These are phyloP conservation scores for Panagrolaimus sp. DNA, from an alignment of 1,140 invertebrate species.

Conservation along the genomic window DNA sequence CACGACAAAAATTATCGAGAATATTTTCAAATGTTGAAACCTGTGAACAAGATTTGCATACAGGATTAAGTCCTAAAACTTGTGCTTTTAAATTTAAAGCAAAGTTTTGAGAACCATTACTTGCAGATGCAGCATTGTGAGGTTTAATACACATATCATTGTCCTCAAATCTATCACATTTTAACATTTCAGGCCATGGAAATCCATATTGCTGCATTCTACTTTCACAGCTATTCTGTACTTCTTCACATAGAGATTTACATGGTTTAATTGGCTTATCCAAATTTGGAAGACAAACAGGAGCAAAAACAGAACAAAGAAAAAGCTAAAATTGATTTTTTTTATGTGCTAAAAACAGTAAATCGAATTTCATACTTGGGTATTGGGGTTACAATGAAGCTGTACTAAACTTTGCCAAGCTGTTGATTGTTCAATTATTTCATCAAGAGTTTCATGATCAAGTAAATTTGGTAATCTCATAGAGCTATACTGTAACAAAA, in stretches of 20 bases:
- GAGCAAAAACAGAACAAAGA: conserved; percentile 70
- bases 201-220: conserved; percentile 67
- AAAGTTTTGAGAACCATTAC: conserved; percentile 6
- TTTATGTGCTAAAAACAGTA: background rate
- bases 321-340: conserved; percentile 62
- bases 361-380: conserved; percentile 58
- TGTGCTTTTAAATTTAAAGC: background rate
- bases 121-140: conserved; percentile 20
- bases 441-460: conserved; percentile 67
- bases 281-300: conserved; percentile 64
- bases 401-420: conserved; percentile 68
- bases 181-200: conserved; percentile 69
- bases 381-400: conserved; percentile 68
- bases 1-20: conserved; percentile 66
- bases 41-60: conserved; percentile 64
- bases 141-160: conserved; percentile 68
- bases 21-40: conserved; percentile 68
- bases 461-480: conserved; percentile 71
- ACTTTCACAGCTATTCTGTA: conserved; percentile 65
- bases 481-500: conserved; percentile 61
- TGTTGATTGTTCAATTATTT: conserved; percentile 65
- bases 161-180: conserved; percentile 68
- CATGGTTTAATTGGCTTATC: conserved; percentile 67
- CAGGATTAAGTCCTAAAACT: conserved; percentile 58
- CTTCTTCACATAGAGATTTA: conserved; percentile 66